phyloP scores from a whole-genome alignment of 2,888 invertebrate genomes.

The Caenorhabditis panamensis region DNA sequence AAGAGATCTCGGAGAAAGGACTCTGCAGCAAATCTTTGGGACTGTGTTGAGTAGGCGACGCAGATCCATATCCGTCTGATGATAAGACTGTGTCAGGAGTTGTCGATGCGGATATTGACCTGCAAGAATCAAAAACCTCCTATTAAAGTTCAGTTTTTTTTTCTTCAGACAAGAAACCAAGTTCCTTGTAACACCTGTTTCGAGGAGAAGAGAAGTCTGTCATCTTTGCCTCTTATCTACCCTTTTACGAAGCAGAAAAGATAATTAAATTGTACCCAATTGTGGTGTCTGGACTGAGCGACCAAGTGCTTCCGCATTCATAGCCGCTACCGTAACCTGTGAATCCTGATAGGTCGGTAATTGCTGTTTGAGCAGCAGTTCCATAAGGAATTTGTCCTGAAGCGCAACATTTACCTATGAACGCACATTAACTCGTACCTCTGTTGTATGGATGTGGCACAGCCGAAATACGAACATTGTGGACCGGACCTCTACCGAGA shows the following conservation, averaged over 20 bases:
- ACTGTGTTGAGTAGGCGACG: slow-evolving; percentile 64
- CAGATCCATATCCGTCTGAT: slow-evolving; percentile 71
- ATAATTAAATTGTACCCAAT: slow-evolving; percentile 55
- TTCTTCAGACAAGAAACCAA: neutral
- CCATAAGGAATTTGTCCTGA: slow-evolving; percentile 62
- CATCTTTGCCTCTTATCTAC: slow-evolving; percentile 28
- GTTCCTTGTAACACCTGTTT: slow-evolving; percentile 19
- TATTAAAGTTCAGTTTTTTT: slow-evolving; percentile 6
- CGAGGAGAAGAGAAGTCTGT: neutral
- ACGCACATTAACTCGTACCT: too few species aligned
- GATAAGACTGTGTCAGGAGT: slow-evolving; percentile 78
- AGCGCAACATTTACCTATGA: too few species aligned
- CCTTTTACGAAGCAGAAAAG: slow-evolving; percentile 20
- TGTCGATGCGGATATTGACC: slow-evolving; percentile 66
- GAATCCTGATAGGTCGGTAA: slow-evolving; percentile 69
- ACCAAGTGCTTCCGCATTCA: slow-evolving; percentile 75
- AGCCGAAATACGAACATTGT: slow-evolving; percentile 58
- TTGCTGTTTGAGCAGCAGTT: slow-evolving; percentile 62
- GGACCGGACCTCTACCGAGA: slow-evolving; percentile 78
- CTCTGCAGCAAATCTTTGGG: slow-evolving; percentile 46
- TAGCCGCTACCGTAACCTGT: slow-evolving; percentile 72
- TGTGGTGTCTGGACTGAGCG: slow-evolving; percentile 67
- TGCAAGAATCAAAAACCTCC: slow-evolving; percentile 18
- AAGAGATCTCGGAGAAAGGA: slow-evolving; percentile 36
- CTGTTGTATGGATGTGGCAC: slow-evolving; percentile 67